These are phyloP conservation scores for Meteorus sp. DNA, from an alignment of 1,140 invertebrate genomes.

Conservation along the genomic window DNA sequence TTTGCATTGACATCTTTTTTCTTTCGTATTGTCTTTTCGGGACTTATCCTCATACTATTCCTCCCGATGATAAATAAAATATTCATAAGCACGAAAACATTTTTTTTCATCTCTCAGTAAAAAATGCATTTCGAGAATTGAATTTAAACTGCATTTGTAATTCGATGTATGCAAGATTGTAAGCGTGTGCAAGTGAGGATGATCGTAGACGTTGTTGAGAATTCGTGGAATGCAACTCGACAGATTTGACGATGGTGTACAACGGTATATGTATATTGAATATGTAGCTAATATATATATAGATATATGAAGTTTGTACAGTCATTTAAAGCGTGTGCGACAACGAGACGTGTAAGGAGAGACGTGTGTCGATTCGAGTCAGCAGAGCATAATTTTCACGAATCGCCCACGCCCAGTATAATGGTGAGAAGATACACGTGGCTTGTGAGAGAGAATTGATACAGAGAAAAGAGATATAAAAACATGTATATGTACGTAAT, in stretches of 20 bases:
- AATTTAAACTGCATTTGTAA: no score
- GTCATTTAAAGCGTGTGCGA: background rate
- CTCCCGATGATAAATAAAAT: no score
- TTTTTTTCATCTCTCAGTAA: no score
- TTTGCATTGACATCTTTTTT: no score
- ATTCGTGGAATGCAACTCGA: constrained; percentile 5
- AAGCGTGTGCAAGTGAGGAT: no score
- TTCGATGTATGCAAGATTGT: no score
- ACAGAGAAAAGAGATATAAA: constrained; percentile 23
- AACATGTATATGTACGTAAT: no score
- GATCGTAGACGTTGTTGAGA: no score
- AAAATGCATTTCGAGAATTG: no score
- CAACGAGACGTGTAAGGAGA: constrained; percentile 36
- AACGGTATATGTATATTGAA: background rate
- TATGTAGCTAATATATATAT: background rate
- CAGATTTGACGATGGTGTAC: background rate
- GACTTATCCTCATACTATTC: no score
- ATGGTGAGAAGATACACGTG: constrained; percentile 35
- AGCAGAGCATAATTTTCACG: constrained; percentile 31
- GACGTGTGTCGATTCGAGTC: constrained; percentile 29
- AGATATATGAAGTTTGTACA: background rate
- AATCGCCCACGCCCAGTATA: constrained; percentile 27
- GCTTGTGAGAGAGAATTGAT: constrained; percentile 31
- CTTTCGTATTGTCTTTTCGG: no score
- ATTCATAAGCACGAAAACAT: no score